Evolutionary conservation across 1,140 invertebrate genomes (phyloP).

Genomic region (Chironomus striatipennis): DNA sequence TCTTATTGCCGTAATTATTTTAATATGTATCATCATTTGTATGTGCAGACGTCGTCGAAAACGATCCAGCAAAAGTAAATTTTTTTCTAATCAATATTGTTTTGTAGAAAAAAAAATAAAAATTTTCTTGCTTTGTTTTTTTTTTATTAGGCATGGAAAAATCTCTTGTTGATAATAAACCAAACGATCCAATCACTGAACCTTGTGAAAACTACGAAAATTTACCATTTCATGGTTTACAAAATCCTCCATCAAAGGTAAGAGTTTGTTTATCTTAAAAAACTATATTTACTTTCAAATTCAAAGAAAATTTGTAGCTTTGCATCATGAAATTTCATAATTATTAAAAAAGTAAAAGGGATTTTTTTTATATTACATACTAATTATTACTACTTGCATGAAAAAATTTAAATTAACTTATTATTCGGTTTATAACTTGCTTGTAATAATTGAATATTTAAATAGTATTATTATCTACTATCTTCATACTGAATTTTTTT

Average conservation of each 20-base stretch:
- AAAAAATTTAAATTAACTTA: no score
- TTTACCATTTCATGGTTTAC: conserved; percentile 84
- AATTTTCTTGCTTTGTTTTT: conserved; percentile 24
- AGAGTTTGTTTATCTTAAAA: no score
- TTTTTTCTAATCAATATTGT: not conserved
- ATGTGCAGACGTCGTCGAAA: conserved; percentile 68
- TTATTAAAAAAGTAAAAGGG: no score
- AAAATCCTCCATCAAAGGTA: conserved; percentile 85
- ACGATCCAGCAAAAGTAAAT: conserved; percentile 76
- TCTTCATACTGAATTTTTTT: no score
- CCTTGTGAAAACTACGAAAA: conserved; percentile 78
- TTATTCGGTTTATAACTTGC: no score
- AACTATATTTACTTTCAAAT: no score
- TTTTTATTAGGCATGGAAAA: conserved; percentile 22
- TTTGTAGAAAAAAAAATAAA: conserved; percentile 28
- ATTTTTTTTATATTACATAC: no score
- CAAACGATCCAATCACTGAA: conserved; percentile 41
- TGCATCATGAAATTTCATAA: no score
- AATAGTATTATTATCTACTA: no score
- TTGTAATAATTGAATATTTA: no score
- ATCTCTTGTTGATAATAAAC: not conserved
- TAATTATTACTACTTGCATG: no score
- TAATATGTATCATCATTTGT: conserved; percentile 74
- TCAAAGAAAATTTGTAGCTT: no score
- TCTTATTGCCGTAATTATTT: conserved; percentile 66